A percentile compares a stretch with the other conserved stretches of the same genome.
phyloP scores from a whole-genome alignment of 2,888 invertebrate species.

The Cephus nigrinus region DNA sequence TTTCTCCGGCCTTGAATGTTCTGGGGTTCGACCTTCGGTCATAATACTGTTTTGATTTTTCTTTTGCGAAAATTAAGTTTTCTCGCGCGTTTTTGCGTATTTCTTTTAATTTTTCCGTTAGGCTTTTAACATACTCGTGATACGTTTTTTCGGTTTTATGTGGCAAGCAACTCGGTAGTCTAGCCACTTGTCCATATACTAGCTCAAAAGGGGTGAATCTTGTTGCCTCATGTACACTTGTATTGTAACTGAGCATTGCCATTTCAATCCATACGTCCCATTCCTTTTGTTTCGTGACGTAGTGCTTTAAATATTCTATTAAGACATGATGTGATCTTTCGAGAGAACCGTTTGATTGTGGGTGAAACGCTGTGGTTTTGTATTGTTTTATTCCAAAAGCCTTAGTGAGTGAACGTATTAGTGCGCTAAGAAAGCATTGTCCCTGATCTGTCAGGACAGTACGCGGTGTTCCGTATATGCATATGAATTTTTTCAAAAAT shows the following conservation, averaged over 20 bases:
- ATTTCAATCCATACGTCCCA: conserved; percentile 28
- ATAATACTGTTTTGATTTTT: conserved; percentile 24
- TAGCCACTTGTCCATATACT: conserved; percentile 22
- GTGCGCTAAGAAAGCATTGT: conserved; percentile 21
- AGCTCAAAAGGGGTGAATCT: conserved; percentile 21
- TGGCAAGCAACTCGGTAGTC: conserved; percentile 14
- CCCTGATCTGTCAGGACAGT: conserved; percentile 27
- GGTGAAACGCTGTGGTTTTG: conserved; percentile 23
- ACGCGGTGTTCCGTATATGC: conserved; percentile 23
- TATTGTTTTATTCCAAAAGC: conserved; percentile 22
- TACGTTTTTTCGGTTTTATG: conserved; percentile 14
- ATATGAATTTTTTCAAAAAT: conserved; percentile 20
- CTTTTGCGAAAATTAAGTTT: conserved; percentile 25
- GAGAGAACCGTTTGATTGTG: conserved; percentile 26
- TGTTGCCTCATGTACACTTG: conserved; percentile 19
- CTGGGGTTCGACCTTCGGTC: conserved; percentile 22
- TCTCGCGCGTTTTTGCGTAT: conserved; percentile 17
- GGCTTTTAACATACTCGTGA: conserved; percentile 17
- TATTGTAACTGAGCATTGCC: conserved; percentile 24
- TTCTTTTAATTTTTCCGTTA: conserved; percentile 14
- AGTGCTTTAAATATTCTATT: conserved; percentile 23
- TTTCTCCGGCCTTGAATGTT: conserved; percentile 21
- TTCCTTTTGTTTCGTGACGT: conserved; percentile 21
- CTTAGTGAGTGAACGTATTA: conserved; percentile 21
- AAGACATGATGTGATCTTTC: conserved; percentile 25